Evolutionary conservation across 2,113 vertebrate genomes (phyloP).

Genomic region (Hippopotamus amphibius): DNA sequence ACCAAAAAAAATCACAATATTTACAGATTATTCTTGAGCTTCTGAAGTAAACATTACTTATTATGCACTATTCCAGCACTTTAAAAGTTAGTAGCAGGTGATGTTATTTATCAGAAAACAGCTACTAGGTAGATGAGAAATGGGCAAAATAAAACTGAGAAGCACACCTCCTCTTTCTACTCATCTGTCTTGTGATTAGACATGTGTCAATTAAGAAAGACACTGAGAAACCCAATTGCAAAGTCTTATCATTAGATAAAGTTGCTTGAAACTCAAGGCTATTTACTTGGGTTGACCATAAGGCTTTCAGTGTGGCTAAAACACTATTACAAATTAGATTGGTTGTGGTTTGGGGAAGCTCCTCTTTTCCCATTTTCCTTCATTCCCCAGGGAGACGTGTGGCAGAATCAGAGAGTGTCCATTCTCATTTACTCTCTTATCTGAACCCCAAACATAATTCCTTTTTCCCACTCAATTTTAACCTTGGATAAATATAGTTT

Average conservation of each 20-base stretch:
- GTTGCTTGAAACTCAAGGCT: constrained; percentile 1
- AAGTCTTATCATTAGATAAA: neutral
- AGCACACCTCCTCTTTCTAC: neutral
- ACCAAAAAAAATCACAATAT: too few species aligned
- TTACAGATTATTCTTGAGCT: neutral
- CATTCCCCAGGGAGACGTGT: neutral
- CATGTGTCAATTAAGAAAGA: constrained; percentile 26
- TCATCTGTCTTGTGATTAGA: neutral
- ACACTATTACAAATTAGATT: constrained; percentile 21
- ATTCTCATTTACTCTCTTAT: constrained; percentile 1
- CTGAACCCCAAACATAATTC: neutral
- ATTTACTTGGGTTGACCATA: neutral
- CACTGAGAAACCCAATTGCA: neutral
- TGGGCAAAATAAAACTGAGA: neutral
- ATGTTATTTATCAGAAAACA: neutral
- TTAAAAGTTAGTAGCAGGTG: neutral
- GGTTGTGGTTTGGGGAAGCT: neutral
- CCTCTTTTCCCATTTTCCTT: neutral
- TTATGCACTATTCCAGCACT: neutral
- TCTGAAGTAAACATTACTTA: constrained; percentile 18
- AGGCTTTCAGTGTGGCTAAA: neutral
- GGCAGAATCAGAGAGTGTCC: neutral
- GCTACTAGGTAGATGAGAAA: neutral
- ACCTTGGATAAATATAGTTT: constrained; percentile 38
- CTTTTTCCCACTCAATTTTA: neutral